Percentiles rank a stretch among this genome's conserved stretches.
phyloP scores from a whole-genome alignment of 1,140 invertebrate species.

The fruit fly (Drosophila melanogaster) region Release_6_plus_ISO1_MT NC_004354.4:13770001-13770500 shows the following conservation, averaged over 20 bases:
- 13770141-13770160: slow-evolving; percentile 55
- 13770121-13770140: slow-evolving; percentile 83
- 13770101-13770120: slow-evolving; percentile 80
- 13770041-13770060: slow-evolving; percentile 80
- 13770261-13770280: neutral
- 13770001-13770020: slow-evolving; percentile 47
- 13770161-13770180: neutral
- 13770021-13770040: slow-evolving; percentile 42
- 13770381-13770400: no score
- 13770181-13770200: slow-evolving; percentile 5
- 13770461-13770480: neutral
- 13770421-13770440: no score
- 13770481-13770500: neutral
- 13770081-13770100: slow-evolving; percentile 78
- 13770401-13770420: no score
- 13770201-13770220: slow-evolving; percentile 18
- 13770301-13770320: neutral
- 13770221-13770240: neutral
- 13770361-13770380: no score
- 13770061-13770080: slow-evolving; percentile 74
- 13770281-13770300: neutral
- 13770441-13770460: neutral
- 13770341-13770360: no score
- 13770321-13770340: no score
- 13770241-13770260: neutral